Base-by-base conservation (phyloP, 2,888 invertebrate genomes). In the Serripes groenlandicus region DNA sequence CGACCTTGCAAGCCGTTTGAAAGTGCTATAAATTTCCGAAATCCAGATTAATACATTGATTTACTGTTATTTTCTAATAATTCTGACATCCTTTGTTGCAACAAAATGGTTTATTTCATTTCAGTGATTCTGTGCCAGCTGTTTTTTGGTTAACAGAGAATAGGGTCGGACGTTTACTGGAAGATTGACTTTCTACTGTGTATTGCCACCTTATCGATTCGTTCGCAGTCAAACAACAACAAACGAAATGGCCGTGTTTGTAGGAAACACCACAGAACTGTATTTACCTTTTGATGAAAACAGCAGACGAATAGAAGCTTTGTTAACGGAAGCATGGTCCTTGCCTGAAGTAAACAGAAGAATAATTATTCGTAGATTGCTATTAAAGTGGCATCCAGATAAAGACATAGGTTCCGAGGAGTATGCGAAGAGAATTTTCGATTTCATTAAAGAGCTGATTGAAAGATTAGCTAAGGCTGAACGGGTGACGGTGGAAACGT, bases 361-460 rank as follows among this genome's bases (percentile, higher is more conserved):
- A 49, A 68, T 54, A 28, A 56, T 89, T 5, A 80, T 85, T 1
- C 72, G 76, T 54, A 58, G 89, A 18, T 26, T 88, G 1, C 35
- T 81, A 18, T 64, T 82, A 32, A 75, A 80, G n/a, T 89, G 89
- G 89, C 87, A 87, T 78, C 85, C 88, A 42, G 89, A 87, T 37
- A 88, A 80, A 77, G 87, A 89, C 37, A 35, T 42, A 26, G 84
- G 80, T 18, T 81, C 85, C 42, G 82, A 85, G 70, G 58, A 84
- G 4, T 75, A 80, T 52, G 71, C 81, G 26, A 81, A 56, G 11
- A 58, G 77, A 68, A 66, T 87, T 7, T 89, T 88, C 37, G 75
- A 83, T 37, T 89, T 79, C 76, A 88, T 88, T 4, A 69, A 85
- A n/a, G 35, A 72, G 32, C 34, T 81, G 2, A 79, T 88, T 49